Base-by-base conservation (phyloP, 2,113 vertebrate species). In the Zapus hudsonius region DNA sequence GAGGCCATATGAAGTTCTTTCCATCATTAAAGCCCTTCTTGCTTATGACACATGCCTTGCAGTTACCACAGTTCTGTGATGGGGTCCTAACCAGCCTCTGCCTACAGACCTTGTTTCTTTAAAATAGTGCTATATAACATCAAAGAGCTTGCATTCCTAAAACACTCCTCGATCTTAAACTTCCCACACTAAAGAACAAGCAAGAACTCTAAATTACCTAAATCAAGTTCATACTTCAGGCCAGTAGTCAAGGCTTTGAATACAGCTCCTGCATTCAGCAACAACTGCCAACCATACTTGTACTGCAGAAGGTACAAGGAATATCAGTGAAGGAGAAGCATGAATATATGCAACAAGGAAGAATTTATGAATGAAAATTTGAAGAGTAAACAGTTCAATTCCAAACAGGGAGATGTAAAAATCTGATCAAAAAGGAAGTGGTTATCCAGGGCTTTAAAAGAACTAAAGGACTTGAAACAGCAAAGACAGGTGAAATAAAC, bases 161-260 rank as follows among this genome's bases (percentile, higher is more conserved):
- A 90, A 61, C 4, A 74, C 0, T 0, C 22, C 6, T 79, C 81
- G 36, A 66, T 79, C 66, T 82, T 72, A 47, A 79, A 79, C 57
- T 33, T 70, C 38, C 55, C 84, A 72, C 20, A 79, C 36, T 36
- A 79, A 89, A 84, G 85, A 73, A 84, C 13, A 38, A 67, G 57
- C 44, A 82, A 89, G 23, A 23, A 86, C 80, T n/a, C 55, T 70
- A 82, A 70, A 73, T 76, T 15, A 82, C 33, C 76, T 61, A 19
- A 27, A 75, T 89, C 44, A 69, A 80, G n/a, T 81, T 92, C 90
- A 76, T 9, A 47, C 31, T 67, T 94, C 33, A 75, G 59, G 33
- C 22, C 90, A 57, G 47, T 42, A 66, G 81, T 81, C 7, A 42
- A 84, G 31, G 72, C 63, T 36, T 74, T 84, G 40, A 91, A 78